Conservation (phyloP, 2,797 vertebrate species). For the Darevskia mixta region DNA sequence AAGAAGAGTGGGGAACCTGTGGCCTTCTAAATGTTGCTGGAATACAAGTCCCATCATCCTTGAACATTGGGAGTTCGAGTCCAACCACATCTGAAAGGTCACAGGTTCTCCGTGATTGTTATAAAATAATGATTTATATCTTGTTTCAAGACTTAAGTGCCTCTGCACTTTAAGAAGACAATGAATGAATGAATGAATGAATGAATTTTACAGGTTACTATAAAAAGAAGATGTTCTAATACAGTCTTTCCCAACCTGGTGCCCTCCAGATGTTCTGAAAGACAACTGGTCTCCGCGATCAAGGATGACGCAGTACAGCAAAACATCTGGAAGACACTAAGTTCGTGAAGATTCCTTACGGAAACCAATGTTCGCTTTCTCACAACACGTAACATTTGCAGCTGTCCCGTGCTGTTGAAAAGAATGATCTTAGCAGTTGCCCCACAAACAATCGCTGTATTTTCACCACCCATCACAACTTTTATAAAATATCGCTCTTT, state of each 20-base stretch:
- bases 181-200: too few species aligned
- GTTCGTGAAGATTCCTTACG: neutral
- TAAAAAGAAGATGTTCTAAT: neutral
- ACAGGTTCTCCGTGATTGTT: too few species aligned
- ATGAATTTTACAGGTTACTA: too few species aligned
- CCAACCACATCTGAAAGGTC: too few species aligned
- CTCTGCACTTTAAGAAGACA: neutral
- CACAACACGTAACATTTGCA: constrained; percentile 27
- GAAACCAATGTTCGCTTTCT: constrained; percentile 37
- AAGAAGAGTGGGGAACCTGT: neutral
- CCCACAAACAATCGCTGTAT: constrained; percentile 9
- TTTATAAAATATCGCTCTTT: constrained; percentile 2
- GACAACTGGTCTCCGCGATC: too few species aligned
- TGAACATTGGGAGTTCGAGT: too few species aligned
- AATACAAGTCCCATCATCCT: too few species aligned
- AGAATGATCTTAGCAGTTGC: constrained; percentile 23
- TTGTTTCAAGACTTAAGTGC: neutral
- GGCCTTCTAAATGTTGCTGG: too few species aligned
- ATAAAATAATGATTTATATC: neutral
- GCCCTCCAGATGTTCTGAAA: too few species aligned
- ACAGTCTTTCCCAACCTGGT: too few species aligned
- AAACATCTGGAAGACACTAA: too few species aligned
- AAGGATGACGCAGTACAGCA: too few species aligned
- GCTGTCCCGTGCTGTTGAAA: neutral
- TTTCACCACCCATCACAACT: neutral